Evolutionary conservation across 2,113 vertebrate species (phyloP).

Genomic region (Gambusia affinis): DNA sequence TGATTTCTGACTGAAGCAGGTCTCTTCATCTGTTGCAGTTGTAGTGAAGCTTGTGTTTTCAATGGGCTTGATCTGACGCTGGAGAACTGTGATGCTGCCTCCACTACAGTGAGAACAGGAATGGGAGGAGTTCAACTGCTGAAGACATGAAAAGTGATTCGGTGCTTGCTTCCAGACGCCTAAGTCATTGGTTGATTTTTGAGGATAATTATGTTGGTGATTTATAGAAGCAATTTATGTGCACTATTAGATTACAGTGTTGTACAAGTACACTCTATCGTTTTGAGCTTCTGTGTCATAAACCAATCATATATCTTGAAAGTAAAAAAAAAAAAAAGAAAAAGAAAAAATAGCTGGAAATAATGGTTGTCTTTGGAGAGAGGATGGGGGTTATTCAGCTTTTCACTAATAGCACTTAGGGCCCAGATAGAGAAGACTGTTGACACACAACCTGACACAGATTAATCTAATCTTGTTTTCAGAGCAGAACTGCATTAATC

Average conservation of each 20-base stretch:
- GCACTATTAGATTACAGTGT: conserved; percentile 29
- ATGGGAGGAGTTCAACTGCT: conserved; percentile 63
- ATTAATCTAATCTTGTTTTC: neutral
- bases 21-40: conserved; percentile 52
- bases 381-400: neutral
- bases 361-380: conserved; percentile 11
- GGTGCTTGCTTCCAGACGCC: conserved; percentile 21
- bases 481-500: no score
- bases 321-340: neutral
- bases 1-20: conserved; percentile 31
- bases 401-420: neutral
- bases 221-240: conserved; percentile 50
- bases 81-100: conserved; percentile 51
- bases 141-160: conserved; percentile 47
- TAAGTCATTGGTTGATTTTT: conserved; percentile 45
- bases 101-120: conserved; percentile 43
- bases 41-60: conserved; percentile 55
- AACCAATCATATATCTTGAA: conserved; percentile 21
- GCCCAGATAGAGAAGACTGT: neutral
- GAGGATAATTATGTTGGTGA: conserved; percentile 45
- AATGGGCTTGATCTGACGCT: conserved; percentile 54
- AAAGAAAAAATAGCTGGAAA: conserved; percentile 15
- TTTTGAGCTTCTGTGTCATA: conserved; percentile 17
- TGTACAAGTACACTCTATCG: conserved; percentile 14
- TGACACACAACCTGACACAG: neutral